Conservation (phyloP, 2,797 vertebrate genomes). For the Eleutherodactylus coqui region DNA sequence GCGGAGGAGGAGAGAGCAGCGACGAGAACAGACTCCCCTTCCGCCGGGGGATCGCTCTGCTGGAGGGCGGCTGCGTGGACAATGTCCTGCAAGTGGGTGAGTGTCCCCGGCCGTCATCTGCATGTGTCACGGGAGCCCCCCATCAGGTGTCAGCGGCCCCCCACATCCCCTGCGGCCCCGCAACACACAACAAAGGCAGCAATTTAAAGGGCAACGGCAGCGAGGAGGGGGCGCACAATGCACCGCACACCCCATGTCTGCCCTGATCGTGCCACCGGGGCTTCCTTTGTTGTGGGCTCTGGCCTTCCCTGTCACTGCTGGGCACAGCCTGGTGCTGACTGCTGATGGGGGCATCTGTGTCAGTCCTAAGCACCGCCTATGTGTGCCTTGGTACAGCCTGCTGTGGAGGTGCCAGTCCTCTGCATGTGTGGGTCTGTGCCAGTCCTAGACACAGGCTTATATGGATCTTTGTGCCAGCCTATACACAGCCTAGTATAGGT, state of each 20-base stretch:
- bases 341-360: neutral
- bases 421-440: neutral
- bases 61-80: slow-evolving; percentile 93
- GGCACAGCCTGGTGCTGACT: neutral
- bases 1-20: slow-evolving; percentile 76
- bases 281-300: slow-evolving; percentile 10
- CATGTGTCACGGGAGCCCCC: neutral
- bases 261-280: slow-evolving; percentile 20
- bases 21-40: slow-evolving; percentile 92
- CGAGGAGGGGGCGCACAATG: slow-evolving; percentile 73
- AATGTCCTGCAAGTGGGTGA: slow-evolving; percentile 98
- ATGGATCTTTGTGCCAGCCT: too few species aligned
- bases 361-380: too few species aligned
- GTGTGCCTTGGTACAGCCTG: neutral
- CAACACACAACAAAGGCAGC: slow-evolving; percentile 80
- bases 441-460: neutral
- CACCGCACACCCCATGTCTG: slow-evolving; percentile 52
- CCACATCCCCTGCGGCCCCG: too few species aligned
- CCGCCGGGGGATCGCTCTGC: slow-evolving; percentile 88
- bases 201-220: slow-evolving; percentile 68
- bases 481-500: neutral
- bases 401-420: neutral
- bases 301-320: slow-evolving; percentile 24
- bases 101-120: slow-evolving; percentile 70
- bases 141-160: neutral